Evolutionary conservation across 2,797 vertebrate species (phyloP), one percentile per base, ranked within the genome.

Genomic region (Prionace glauca): DNA sequence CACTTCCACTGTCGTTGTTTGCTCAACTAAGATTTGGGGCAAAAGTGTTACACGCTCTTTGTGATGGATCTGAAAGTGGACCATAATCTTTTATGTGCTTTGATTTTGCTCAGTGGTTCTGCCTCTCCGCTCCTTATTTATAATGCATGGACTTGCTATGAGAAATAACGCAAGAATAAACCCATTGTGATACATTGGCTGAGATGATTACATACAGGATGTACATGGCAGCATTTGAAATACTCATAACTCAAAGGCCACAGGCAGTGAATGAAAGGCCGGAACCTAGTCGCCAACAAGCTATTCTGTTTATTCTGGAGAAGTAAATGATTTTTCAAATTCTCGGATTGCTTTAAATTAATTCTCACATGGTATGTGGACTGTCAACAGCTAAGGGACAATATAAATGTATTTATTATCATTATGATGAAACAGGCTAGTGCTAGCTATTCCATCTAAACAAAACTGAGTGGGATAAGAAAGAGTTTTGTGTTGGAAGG

Each of bases 261-360:
- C 45, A 95, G 93, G 93, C 71, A 95, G 29, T 95, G 93, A 95
- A 95, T 60, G 93, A 95, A 74, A 74, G 45, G 14, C 71, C 20
- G 45, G 71, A 95, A 56, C 5, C 50, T 50, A 95, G 93, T 74
- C 93, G 29, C 93, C 71, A 56, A 45, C n/a, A n/a, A 77, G 71
- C 56, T 95, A 95, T 50, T 60, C 41, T 95, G 93, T 95, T 95
- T 95, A 95, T 77, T 74, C 93, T 95, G 45, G 20, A n/a, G 45
- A 32, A 95, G 93, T n/a, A 95, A 95, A 95, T 95, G 93, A 77
- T 72, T 95, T 74, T 77, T 95, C 45, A 95, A 95, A 95, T 74
- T 69, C 71, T 69, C 18, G 36, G 18, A 26, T 95, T 71, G 41
- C 45, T 45, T 95, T 95, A 95, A 50, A 74, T 95, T 95, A 56